Evolutionary conservation across 2,797 vertebrate species (phyloP), one percentile per base, ranked within the genome.

Genomic region (Anguilla anguilla): DNA sequence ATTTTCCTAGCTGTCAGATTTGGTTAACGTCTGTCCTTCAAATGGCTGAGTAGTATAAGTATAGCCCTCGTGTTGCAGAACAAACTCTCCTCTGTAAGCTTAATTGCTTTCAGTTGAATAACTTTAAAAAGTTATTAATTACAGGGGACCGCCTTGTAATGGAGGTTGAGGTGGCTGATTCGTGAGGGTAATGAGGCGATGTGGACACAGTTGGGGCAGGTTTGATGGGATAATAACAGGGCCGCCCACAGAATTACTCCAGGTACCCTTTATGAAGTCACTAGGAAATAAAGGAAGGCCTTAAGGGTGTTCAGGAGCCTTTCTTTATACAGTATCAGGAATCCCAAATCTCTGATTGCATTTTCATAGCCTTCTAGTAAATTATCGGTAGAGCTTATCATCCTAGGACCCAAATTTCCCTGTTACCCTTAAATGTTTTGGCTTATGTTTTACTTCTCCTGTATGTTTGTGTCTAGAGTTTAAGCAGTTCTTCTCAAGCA

Each of bases 111-210:
- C 92, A 92, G 94, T 94, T 96, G 94, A 95, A 94, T 94, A 94
- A 93, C 94, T 96, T 72, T 96, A 94, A 96, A 96, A 95, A 95
- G 95, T 95, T 94, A 96, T 96, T 96, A 97, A 97, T 96, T 96
- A 95, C 93, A 86, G 93, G 92, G 94, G 92, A 93, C 57, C 92
- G 92, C 90, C 91, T 93, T 92, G 92, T 95, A 96, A 96, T 94
- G 91, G 94, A 95, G 94, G 95, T 95, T 94, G 96, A 95, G 94
- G 95, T 95, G 93, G 93, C 92, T 94, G 94, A 95, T 95, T 95
- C 92, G 92, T 92, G 91, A 94, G 94, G 94, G 94, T 95, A 96
- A 96, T 96, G 95, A 96, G 95, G 89, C 94, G 53, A 87, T 89
- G 46, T 93, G 92, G 89, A 91, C 87, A 89, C 89, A 82, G 90